These are phyloP conservation scores for Terrapene triunguis DNA, from an alignment of 2,113 vertebrate species.

Conservation along the genomic window DNA sequence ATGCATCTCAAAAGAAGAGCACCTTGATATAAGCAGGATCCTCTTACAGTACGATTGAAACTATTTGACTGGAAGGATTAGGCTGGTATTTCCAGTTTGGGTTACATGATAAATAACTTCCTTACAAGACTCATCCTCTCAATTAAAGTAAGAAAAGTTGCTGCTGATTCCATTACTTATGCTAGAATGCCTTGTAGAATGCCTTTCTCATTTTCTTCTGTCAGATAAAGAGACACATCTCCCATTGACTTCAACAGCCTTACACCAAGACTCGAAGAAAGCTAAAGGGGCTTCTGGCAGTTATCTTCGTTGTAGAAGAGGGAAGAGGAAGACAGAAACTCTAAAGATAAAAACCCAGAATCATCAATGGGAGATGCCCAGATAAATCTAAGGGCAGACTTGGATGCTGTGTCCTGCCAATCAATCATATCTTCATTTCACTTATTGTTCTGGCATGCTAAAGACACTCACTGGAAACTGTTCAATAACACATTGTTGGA, in stretches of 20 bases:
- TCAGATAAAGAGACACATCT: not conserved
- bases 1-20: not conserved
- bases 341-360: not conserved
- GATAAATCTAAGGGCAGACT: not conserved
- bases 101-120: not conserved
- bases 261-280: not conserved
- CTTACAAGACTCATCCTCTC: not conserved
- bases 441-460: conserved; percentile 60
- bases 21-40: not conserved
- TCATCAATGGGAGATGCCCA: not conserved
- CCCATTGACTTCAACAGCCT: not conserved
- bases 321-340: not conserved
- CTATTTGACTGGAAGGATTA: not conserved
- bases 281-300: not conserved
- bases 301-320: not conserved
- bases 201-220: not conserved
- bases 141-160: not conserved
- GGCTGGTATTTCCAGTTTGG: not conserved
- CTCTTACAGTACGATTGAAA: not conserved
- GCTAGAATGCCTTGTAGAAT: not conserved
- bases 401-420: conserved; percentile 9
- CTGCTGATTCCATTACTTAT: not conserved
- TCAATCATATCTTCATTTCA: conserved; percentile 46
- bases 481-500: conserved; percentile 78
- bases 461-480: conserved; percentile 62